Evolutionary conservation across 2,797 vertebrate genomes (phyloP).

Genomic region (Falco cherrug): DNA sequence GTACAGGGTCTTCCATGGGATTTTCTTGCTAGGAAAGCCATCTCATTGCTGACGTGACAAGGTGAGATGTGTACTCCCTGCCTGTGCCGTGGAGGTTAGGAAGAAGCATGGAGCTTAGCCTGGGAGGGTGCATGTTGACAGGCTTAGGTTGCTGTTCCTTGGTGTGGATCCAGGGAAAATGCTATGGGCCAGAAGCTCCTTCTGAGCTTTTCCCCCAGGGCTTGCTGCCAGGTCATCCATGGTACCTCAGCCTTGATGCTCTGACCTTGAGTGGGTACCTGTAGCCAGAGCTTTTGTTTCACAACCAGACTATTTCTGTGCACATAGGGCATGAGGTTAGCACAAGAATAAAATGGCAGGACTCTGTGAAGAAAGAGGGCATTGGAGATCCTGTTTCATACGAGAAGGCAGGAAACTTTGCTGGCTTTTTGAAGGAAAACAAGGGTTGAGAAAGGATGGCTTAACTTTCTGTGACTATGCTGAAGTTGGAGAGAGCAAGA

Average conservation of each 20-base stretch:
- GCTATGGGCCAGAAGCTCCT: neutral
- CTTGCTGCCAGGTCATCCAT: neutral
- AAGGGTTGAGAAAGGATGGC: neutral
- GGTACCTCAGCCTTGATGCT: neutral
- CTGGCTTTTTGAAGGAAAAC: neutral
- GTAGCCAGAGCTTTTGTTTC: neutral
- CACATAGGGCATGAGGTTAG: neutral
- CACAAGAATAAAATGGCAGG: neutral
- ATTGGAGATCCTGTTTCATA: neutral
- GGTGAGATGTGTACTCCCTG: neutral
- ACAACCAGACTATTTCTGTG: neutral
- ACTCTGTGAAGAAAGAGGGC: neutral
- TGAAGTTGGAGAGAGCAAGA: neutral
- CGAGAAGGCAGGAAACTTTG: neutral
- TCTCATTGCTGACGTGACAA: neutral
- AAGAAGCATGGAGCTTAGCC: neutral
- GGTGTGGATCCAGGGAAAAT: neutral
- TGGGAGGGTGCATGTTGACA: rapidly evolving
- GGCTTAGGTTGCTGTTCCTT: neutral
- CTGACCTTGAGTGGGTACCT: neutral
- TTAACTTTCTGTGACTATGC: neutral
- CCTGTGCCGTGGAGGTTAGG: neutral
- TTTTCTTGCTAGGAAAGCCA: neutral
- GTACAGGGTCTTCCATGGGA: neutral
- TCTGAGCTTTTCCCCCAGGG: neutral